Percentiles rank a stretch among this genome's conserved stretches.
Conservation (phyloP, 2,113 vertebrate species). For the Ciconia maguari region DNA sequence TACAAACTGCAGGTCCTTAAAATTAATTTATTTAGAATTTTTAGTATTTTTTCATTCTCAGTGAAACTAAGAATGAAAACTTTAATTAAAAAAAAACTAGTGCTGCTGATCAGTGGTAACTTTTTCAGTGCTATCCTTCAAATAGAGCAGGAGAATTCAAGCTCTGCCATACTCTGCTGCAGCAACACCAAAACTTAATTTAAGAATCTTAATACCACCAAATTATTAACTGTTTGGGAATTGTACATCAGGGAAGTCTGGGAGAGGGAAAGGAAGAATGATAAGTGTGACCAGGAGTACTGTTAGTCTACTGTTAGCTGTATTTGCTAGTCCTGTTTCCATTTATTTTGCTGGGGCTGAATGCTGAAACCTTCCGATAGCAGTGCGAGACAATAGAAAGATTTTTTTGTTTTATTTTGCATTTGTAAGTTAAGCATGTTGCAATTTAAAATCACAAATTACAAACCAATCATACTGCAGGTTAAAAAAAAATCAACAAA, state of each 20-base stretch:
- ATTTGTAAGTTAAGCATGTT: not conserved
- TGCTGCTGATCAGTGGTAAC: not conserved
- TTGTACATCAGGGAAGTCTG: not conserved
- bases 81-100: not conserved
- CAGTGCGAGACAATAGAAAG: not conserved
- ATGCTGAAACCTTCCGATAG: not conserved
- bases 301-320: not conserved
- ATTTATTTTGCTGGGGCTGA: not conserved
- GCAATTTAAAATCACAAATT: not conserved
- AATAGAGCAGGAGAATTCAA: not conserved
- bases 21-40: not conserved
- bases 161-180: not conserved
- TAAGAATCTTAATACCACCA: not conserved
- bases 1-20: not conserved
- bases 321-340: not conserved
- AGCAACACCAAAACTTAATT: not conserved
- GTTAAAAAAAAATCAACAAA: not conserved
- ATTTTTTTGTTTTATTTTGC: not conserved
- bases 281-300: not conserved
- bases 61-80: not conserved
- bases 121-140: not conserved
- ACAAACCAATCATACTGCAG: not conserved
- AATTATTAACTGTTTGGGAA: not conserved
- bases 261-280: not conserved
- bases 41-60: not conserved